Percentiles rank a stretch among this genome's conserved stretches.
Evolutionary conservation across 1,140 invertebrate species (phyloP).

Genomic region (Drosophila auraria): DNA sequence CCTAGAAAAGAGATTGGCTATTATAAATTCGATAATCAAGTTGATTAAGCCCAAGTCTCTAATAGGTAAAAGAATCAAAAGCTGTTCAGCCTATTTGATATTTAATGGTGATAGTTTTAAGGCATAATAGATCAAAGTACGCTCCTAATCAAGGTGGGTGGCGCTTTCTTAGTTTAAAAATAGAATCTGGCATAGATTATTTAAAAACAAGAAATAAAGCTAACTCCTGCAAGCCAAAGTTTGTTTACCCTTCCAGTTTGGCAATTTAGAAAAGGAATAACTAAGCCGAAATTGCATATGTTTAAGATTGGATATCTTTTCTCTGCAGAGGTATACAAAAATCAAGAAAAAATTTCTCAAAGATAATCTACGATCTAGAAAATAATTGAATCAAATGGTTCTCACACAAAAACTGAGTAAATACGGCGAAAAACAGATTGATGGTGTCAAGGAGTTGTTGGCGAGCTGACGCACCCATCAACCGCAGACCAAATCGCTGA

Average conservation of each 20-base stretch:
- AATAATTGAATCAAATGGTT: slow-evolving; percentile 61
- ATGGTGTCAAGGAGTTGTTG: slow-evolving; percentile 69
- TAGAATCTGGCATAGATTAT: neutral
- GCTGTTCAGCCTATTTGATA: neutral
- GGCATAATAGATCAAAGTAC: slow-evolving; percentile 1
- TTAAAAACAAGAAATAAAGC: neutral
- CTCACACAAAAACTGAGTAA: slow-evolving; percentile 41
- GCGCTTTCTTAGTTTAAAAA: neutral
- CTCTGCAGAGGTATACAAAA: neutral
- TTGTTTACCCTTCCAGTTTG: too few relatives aligned
- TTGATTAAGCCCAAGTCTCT: slow-evolving; percentile 8
- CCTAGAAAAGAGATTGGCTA: neutral
- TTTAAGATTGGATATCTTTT: too few relatives aligned
- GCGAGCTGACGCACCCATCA: slow-evolving; percentile 33
- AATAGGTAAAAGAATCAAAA: neutral
- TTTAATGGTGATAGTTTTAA: neutral
- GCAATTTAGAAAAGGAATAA: too few relatives aligned
- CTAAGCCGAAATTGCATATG: too few relatives aligned
- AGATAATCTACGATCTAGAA: slow-evolving; percentile 46
- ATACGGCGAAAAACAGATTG: slow-evolving; percentile 64
- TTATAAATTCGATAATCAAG: slow-evolving; percentile 10
- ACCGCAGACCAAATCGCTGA: slow-evolving; percentile 29
- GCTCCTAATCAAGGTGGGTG: slow-evolving; percentile 1
- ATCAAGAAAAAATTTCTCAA: neutral
- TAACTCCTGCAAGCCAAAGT: too few relatives aligned